Evolutionary conservation across 2,113 vertebrate genomes (phyloP), one percentile per base, ranked within the genome.

Genomic region (Tamias sibiricus): DNA sequence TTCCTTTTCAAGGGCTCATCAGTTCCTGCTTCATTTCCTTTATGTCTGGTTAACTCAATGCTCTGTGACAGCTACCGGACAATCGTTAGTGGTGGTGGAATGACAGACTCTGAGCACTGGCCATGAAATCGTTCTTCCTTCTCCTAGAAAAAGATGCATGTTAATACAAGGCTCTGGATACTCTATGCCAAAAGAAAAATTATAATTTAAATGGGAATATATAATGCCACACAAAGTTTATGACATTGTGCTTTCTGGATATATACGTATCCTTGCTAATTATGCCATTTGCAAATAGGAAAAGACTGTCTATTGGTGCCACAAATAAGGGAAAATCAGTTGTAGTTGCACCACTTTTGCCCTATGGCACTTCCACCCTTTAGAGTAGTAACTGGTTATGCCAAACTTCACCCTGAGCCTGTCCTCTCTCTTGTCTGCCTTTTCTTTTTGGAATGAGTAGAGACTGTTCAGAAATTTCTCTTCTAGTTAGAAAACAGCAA

Each of bases 21-120:
- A 69, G 20, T 94, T 96, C 95, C 91, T 95, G 28, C 22, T 79
- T 87, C 59, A 86, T 77, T 82, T n/a, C 40, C 28, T 87, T 26
- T 75, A 52, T 54, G 42, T 44, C 32, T 0, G 30, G 84, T 88
- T 42, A 95, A 88, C n/a, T 80, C 47, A 52, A 4, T 24, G 30
- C 30, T 80, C 49, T 47, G 75, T n/a, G 26, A 71, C 40, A 90
- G 71, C 35, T 62, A 47, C 28, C 40, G 14, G 40, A 68, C 75
- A 68, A 72, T 66, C 14, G 12, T 66, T 68, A 62, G 4, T 71
- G 6, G 32, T 12, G 59, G 24, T 13, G 9, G 28, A 44, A 20
- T 66, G 37, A 95, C 20, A 79, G 54, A 92, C 32, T 86, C 24
- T 83, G 69, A 90, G 52, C 62, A 26, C 32, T 74, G 35, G 52